Conservation (phyloP, 2,888 invertebrate genomes). For the Salpingus planirostris region DNA sequence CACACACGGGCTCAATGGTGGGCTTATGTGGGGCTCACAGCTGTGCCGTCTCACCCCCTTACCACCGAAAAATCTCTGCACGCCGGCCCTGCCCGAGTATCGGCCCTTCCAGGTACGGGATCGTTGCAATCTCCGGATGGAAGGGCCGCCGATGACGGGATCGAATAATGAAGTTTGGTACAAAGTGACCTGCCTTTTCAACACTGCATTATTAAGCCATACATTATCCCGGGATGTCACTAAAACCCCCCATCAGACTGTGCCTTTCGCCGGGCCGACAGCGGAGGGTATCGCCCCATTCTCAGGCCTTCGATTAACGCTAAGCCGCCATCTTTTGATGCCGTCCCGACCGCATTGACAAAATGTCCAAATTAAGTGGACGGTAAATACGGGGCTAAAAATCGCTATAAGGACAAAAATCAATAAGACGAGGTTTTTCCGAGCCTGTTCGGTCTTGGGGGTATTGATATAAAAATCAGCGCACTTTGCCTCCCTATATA, state of each 20-base stretch:
- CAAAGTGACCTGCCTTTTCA: conserved; percentile 45
- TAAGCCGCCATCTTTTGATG: conserved; percentile 37
- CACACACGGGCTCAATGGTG: conserved; percentile 37
- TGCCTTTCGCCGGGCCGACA: conserved; percentile 18
- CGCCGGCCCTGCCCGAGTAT: conserved; percentile 1
- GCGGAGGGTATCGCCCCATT: conserved; percentile 19
- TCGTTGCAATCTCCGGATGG: conserved; percentile 26
- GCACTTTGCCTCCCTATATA: conserved; percentile 17
- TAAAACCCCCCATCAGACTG: conserved; percentile 36
- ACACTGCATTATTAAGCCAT: conserved; percentile 44
- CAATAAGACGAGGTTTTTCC: no score
- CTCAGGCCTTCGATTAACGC: conserved; percentile 26
- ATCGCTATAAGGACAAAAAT: no score
- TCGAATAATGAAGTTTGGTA: conserved; percentile 42
- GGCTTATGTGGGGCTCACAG: conserved; percentile 36
- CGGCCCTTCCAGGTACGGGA: conserved; percentile 3
- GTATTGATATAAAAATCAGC: conserved; percentile 19
- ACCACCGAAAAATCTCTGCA: conserved; percentile 26
- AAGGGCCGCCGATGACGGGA: conserved; percentile 33
- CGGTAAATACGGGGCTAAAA: conserved; percentile 14
- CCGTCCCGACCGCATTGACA: conserved; percentile 32
- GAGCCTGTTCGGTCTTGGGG: no score
- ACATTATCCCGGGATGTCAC: conserved; percentile 40
- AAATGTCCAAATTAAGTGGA: conserved; percentile 34
- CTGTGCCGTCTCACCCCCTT: conserved; percentile 34